phyloP scores from a whole-genome alignment of 2,113 vertebrate species.

The Phaethon lepturus region DNA sequence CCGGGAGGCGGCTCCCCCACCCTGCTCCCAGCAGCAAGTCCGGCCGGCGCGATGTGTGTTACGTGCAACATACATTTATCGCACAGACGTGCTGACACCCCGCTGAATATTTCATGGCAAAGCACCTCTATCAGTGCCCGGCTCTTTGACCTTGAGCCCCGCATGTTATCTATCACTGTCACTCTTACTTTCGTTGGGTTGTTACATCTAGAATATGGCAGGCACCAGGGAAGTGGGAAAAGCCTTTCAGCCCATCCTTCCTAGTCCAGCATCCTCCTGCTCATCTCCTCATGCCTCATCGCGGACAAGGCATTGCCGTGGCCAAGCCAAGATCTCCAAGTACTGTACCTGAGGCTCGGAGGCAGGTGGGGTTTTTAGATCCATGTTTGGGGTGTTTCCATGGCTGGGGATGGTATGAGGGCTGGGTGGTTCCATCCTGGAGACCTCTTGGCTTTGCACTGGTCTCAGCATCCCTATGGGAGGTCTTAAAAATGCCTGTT shows the following conservation, averaged over 20 bases:
- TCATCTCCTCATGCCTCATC: not conserved
- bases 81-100: not conserved
- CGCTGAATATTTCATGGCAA: not conserved
- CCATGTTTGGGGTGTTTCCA: rapidly evolving
- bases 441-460: not conserved
- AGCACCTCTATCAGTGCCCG: not conserved
- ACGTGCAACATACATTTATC: not conserved
- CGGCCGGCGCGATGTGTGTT: not conserved
- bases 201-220: not conserved
- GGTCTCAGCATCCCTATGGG: not conserved
- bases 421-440: not conserved
- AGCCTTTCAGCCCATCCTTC: not conserved
- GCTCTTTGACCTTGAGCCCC: not conserved
- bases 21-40: not conserved
- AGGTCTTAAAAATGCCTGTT: not conserved
- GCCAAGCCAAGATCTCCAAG: not conserved
- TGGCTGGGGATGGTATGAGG: not conserved
- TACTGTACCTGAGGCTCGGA: not conserved
- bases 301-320: not conserved
- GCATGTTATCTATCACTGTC: rapidly evolving
- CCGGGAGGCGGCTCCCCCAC: not conserved
- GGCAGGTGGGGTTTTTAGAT: not conserved
- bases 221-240: not conserved
- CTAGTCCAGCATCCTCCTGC: not conserved
- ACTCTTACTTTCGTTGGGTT: not conserved